Evolutionary conservation across 2,797 vertebrate species (phyloP), one percentile per base, ranked within the genome.

Genomic region (Harpagifer antarcticus): DNA sequence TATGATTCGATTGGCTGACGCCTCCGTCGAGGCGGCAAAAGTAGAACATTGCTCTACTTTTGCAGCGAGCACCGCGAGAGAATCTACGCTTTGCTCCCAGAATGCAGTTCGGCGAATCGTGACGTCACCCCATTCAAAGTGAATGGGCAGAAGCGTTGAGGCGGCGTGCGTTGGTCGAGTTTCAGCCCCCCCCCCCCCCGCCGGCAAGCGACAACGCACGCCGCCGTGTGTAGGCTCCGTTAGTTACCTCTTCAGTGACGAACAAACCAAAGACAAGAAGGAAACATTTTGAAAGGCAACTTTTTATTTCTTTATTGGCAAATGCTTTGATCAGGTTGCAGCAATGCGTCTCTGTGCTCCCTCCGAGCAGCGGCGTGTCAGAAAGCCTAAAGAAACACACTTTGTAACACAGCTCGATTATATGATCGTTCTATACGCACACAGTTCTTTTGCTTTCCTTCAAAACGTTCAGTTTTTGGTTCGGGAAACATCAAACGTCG

Each of bases 401-500:
- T 66, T 62, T 33, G 48, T 76, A 78, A 77, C 47, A 86, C 80
- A 75, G 47, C 44, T 73, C 50, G 79, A 86, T 91, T 87, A 89
- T 89, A 90, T 85, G 81, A 91, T 92, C 73, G 76, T 37, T 91
- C 92, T 90, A 88, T 87, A 90, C 78, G 53, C 78, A 92, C 84
- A 90, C 73, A 6, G 1, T 63, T 83, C 54, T 81, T 69, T 76
- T 84, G 7, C 44, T 55, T 84, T 68, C 44, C 69, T 85, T 86
- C 87, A 74, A 89, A 83, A 91, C 88, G 86, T 84, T 90, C 60
- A 74, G 74, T 80, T 94, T 94, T 94, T 93, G 87, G 90, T 93
- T 93, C 86, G 81, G 89, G 90, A 90, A 88, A 93, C 74, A 81
- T 85, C 91, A 90, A 90, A 91, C 62, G 64, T 72, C 83, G 86